Conservation (phyloP, 2,888 invertebrate species). For the Caradrina kadenii region DNA sequence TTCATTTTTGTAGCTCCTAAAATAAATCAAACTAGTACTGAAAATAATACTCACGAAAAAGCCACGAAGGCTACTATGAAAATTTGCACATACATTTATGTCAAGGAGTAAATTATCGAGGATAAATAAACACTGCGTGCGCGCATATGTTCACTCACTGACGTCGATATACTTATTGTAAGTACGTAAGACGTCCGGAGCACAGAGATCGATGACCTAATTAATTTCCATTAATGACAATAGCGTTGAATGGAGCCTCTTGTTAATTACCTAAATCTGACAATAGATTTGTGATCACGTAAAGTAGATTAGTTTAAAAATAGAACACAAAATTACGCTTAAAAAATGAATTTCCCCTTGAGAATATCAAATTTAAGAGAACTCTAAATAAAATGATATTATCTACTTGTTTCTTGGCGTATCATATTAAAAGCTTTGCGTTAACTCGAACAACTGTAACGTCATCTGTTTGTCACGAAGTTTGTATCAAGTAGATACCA, state of each 20-base stretch:
- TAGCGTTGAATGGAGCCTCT: conserved; percentile 14
- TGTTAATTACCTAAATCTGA: conserved; percentile 11
- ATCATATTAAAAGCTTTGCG: conserved; percentile 21
- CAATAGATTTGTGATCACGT: not conserved
- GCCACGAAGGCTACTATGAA: conserved; percentile 42
- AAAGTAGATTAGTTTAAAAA: not conserved
- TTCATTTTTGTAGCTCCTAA: conserved; percentile 1
- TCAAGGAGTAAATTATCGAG: conserved; percentile 80
- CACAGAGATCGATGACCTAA: conserved; percentile 66
- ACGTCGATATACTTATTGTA: conserved; percentile 66
- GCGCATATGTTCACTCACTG: conserved; percentile 69
- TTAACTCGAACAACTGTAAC: conserved; percentile 10
- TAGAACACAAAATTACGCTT: not conserved
- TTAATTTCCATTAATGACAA: conserved; percentile 59
- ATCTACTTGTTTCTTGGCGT: not conserved
- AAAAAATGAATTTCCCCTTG: not conserved
- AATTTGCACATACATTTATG: conserved; percentile 71
- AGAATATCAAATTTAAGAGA: not conserved
- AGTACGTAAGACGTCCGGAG: conserved; percentile 58
- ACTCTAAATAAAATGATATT: not conserved
- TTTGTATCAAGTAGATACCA: conserved; percentile 4
- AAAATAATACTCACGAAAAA: conserved; percentile 25
- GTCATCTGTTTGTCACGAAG: conserved; percentile 31
- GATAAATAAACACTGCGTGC: conserved; percentile 74
- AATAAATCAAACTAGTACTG: conserved; percentile 9